Percentiles rank a stretch among this genome's conserved stretches.
These are phyloP conservation scores for Netelia virgata DNA, from an alignment of 2,888 invertebrate genomes.

Conservation along the genomic window DNA sequence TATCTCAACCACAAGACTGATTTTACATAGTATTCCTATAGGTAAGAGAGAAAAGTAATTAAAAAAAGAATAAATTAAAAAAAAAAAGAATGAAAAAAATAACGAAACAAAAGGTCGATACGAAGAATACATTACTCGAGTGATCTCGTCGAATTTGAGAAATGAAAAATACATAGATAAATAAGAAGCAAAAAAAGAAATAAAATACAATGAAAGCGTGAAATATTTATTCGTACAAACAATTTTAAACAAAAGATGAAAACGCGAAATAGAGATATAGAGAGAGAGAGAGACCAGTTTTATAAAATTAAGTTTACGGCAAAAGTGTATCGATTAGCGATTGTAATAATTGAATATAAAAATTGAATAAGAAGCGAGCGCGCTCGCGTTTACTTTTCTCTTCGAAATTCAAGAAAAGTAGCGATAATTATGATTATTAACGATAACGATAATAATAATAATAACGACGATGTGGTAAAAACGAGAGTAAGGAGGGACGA, in stretches of 20 bases:
- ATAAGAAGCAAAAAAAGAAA: constrained; percentile 25
- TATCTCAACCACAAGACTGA: constrained; percentile 85
- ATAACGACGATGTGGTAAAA: constrained; percentile 44
- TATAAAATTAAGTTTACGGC: constrained; percentile 72
- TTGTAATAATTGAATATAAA: constrained; percentile 53
- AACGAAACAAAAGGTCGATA: constrained; percentile 63
- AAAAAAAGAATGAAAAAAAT: constrained; percentile 65
- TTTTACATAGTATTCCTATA: constrained; percentile 84
- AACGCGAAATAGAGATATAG: constrained; percentile 71
- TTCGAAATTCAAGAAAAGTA: constrained; percentile 46
- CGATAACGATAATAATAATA: constrained; percentile 36
- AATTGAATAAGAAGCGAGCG: constrained; percentile 21
- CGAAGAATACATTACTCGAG: constrained; percentile 57
- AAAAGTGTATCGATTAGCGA: constrained; percentile 53
- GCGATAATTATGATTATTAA: constrained; percentile 44
- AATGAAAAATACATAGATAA: constrained; percentile 1
- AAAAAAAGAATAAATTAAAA: constrained; percentile 61
- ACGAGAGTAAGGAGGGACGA: constrained; percentile 25
- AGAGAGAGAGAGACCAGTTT: constrained; percentile 72
- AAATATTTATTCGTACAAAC: constrained; percentile 76
- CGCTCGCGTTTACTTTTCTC: constrained; percentile 56
- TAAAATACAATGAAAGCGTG: constrained; percentile 51
- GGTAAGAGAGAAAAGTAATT: constrained; percentile 73
- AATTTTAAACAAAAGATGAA: constrained; percentile 44
- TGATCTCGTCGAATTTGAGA: constrained; percentile 35